A percentile compares a stretch with the other conserved stretches of the same genome.
Conservation (phyloP, 2,888 invertebrate genomes). For the Pterostichus madidus region DNA sequence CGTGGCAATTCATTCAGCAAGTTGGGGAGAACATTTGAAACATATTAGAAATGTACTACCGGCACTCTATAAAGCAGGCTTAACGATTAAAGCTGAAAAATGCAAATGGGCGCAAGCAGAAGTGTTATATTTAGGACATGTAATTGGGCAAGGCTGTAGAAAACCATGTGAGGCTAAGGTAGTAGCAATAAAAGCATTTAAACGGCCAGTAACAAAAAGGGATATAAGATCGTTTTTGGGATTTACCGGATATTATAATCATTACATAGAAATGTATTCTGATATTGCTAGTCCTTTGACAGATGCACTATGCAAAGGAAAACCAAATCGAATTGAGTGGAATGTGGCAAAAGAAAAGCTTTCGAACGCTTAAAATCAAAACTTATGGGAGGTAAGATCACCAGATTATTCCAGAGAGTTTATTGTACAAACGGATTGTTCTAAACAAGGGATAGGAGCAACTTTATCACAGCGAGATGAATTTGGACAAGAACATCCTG, state of each 20-base stretch:
- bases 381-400: slow-evolving; percentile 12
- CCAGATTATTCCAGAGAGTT: slow-evolving; percentile 22
- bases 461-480: slow-evolving; percentile 24
- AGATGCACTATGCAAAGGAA: slow-evolving; percentile 19
- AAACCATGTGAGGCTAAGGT: slow-evolving; percentile 40
- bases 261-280: slow-evolving; percentile 20
- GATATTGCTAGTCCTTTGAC: slow-evolving; percentile 44
- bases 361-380: slow-evolving; percentile 16
- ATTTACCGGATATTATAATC: slow-evolving; percentile 37
- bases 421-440: slow-evolving; percentile 49
- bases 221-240: slow-evolving; percentile 41
- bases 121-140: slow-evolving; percentile 31
- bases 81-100: slow-evolving; percentile 45
- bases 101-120: slow-evolving; percentile 27
- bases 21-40: slow-evolving; percentile 19
- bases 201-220: slow-evolving; percentile 12
- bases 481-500: slow-evolving; percentile 12
- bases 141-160: slow-evolving; percentile 40
- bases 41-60: neutral
- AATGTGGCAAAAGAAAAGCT: neutral
- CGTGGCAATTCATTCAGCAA: slow-evolving; percentile 9
- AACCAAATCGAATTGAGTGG: slow-evolving; percentile 19
- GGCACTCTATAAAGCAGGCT: slow-evolving; percentile 8
- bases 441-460: slow-evolving; percentile 30
- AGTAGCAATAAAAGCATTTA: slow-evolving; percentile 9